Evolutionary conservation across 2,888 invertebrate species (phyloP).

Genomic region (Helobdella robusta): DNA sequence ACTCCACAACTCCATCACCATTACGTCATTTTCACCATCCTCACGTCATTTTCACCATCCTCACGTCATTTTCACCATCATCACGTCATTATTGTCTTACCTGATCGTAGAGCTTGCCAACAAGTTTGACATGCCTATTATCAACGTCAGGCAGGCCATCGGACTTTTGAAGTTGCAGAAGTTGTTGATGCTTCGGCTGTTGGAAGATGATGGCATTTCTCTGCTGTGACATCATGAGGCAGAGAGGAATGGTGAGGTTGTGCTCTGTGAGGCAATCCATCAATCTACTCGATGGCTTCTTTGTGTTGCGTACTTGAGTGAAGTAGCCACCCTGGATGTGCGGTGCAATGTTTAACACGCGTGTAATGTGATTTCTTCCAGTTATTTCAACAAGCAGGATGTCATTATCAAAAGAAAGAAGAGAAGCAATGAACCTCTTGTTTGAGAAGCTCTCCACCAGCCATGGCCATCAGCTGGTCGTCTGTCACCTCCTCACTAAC

Average conservation of each 20-base stretch:
- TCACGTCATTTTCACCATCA: too few species aligned
- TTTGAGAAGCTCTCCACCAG: conserved; percentile 86
- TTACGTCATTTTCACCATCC: not conserved
- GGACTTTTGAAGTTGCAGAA: not conserved
- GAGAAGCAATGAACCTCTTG: conserved; percentile 71
- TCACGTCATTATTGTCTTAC: conserved; percentile 42
- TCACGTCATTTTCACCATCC: too few species aligned
- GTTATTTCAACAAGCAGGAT: too few species aligned
- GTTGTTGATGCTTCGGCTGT: not conserved
- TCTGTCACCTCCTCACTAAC: conserved; percentile 88
- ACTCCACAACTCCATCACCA: not conserved
- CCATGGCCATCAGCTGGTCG: conserved; percentile 90
- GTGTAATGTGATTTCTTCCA: too few species aligned
- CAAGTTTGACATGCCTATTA: conserved; percentile 58
- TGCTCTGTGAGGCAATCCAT: conserved; percentile 89
- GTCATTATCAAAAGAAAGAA: too few species aligned
- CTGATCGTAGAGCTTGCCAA: conserved; percentile 65
- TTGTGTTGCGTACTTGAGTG: conserved; percentile 88
- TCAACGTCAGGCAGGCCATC: conserved; percentile 37
- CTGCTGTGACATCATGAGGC: conserved; percentile 90
- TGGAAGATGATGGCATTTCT: conserved; percentile 81
- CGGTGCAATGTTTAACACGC: too few species aligned
- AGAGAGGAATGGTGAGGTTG: conserved; percentile 75
- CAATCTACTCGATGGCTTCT: conserved; percentile 82
- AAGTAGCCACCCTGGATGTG: conserved; percentile 96